Percentiles rank a stretch among this genome's conserved stretches.
Evolutionary conservation across 2,797 vertebrate genomes (phyloP).

Genomic region (Argya squamiceps): DNA sequence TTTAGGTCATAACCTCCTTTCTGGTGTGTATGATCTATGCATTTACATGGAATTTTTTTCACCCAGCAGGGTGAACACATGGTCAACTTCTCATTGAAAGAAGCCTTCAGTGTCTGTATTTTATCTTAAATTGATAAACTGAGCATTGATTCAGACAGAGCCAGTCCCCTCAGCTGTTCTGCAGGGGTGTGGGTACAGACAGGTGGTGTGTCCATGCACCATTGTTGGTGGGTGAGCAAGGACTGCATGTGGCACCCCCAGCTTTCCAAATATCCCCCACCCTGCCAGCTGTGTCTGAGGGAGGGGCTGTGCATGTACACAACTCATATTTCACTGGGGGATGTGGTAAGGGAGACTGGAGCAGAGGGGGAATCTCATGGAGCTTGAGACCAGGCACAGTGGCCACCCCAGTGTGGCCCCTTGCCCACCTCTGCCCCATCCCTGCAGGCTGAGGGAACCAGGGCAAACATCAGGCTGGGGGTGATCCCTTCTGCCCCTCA

Average conservation of each 20-base stretch:
- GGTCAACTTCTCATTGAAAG: not conserved
- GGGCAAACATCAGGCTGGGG: not conserved
- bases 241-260: not conserved
- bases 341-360: accelerated
- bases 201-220: not conserved
- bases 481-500: not conserved
- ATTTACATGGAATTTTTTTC: not conserved
- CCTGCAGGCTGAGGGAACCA: not conserved
- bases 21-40: not conserved
- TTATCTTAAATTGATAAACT: not conserved
- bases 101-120: not conserved
- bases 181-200: not conserved
- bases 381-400: not conserved
- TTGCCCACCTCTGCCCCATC: not conserved
- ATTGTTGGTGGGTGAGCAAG: not conserved
- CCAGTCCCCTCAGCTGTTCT: not conserved
- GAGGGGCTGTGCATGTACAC: not conserved
- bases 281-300: not conserved
- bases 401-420: not conserved
- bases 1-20: not conserved
- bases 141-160: not conserved
- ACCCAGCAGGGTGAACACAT: not conserved
- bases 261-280: not conserved
- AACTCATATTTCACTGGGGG: not conserved
- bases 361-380: not conserved